phyloP scores from a whole-genome alignment of 2,888 invertebrate species.

The Rhagium mordax region DNA sequence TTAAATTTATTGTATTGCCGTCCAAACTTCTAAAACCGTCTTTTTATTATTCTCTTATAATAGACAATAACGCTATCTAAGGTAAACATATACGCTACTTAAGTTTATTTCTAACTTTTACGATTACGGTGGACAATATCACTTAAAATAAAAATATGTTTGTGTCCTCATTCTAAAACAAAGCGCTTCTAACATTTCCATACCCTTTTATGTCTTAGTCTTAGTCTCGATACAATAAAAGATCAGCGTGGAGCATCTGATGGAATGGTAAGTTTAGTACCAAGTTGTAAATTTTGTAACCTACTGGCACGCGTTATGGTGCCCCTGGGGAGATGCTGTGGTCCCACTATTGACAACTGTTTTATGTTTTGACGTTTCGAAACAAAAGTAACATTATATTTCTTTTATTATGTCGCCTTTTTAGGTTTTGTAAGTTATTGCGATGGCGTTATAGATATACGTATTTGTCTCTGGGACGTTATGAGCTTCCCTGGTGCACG shows the following conservation, averaged over 20 bases:
- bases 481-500: neutral
- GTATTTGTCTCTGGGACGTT: neutral
- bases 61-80: neutral
- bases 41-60: neutral
- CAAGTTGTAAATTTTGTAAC: neutral
- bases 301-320: neutral
- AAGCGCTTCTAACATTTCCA: slow-evolving; percentile 8
- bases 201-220: neutral
- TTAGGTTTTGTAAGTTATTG: neutral
- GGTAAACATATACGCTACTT: slow-evolving; percentile 7
- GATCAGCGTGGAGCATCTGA: neutral
- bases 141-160: slow-evolving; percentile 8
- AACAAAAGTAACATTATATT: neutral
- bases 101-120: slow-evolving; percentile 16
- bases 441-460: neutral
- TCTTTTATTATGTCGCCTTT: neutral
- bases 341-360: neutral
- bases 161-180: slow-evolving; percentile 12
- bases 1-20: neutral
- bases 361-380: neutral
- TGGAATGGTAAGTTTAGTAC: neutral
- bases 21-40: neutral
- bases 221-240: slow-evolving; percentile 7
- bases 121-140: slow-evolving; percentile 20
- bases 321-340: neutral